A percentile compares a stretch with the other conserved stretches of the same genome.
Evolutionary conservation across 2,113 vertebrate species (phyloP).

Genomic region (Amazona vittata): DNA sequence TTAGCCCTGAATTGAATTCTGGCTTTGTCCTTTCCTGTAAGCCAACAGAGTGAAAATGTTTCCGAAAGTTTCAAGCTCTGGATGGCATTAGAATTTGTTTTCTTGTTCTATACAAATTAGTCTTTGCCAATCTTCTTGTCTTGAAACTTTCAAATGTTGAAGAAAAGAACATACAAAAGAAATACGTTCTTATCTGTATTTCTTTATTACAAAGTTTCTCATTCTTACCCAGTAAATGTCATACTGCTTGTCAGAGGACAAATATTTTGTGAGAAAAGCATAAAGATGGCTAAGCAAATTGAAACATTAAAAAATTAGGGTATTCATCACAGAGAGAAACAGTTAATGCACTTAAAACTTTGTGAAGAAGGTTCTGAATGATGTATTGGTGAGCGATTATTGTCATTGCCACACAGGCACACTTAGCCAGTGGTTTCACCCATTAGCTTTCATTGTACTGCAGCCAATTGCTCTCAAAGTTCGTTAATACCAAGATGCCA

Average conservation of each 20-base stretch:
- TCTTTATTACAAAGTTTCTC: neutral
- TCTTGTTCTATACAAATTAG: neutral
- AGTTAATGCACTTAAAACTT: accelerated
- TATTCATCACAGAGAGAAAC: neutral
- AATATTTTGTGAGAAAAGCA: neutral
- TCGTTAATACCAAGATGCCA: neutral
- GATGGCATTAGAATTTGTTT: neutral
- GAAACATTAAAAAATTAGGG: neutral
- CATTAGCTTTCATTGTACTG: neutral
- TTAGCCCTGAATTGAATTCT: neutral
- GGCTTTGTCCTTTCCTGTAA: neutral
- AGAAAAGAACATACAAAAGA: neutral
- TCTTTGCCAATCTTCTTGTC: neutral
- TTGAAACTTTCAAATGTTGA: neutral
- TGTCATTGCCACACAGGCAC: neutral
- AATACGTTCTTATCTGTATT: neutral
- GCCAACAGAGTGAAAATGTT: neutral
- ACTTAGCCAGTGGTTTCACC: neutral
- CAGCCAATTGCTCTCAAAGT: neutral
- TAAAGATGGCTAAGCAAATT: neutral
- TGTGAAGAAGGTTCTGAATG: neutral
- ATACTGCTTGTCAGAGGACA: neutral
- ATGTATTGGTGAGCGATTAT: neutral
- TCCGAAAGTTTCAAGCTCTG: neutral
- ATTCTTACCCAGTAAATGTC: neutral